These are phyloP conservation scores for human (Homo sapiens) DNA, from an alignment of 2,113 vertebrate species.

Conservation along the genomic window GRCh38 chr3:120823501-120824000, in stretches of 20 bases:
- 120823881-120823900: not conserved
- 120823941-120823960: not conserved
- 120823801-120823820: slow-evolving; percentile 18
- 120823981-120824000: not conserved
- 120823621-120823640: not conserved
- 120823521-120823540: not conserved
- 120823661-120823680: not conserved
- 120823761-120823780: not conserved
- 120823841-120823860: not conserved
- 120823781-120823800: not conserved
- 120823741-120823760: not conserved
- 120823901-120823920: not conserved
- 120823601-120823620: not conserved
- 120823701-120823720: not conserved
- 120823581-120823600: not conserved
- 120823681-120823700: not conserved
- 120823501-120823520: not conserved
- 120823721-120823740: slow-evolving; percentile 1
- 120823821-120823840: not conserved
- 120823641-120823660: slow-evolving; percentile 13
- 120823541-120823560: not conserved
- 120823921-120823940: not conserved
- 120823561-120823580: not conserved
- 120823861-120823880: not conserved
- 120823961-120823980: not conserved